phyloP scores from a whole-genome alignment of 2,113 vertebrate genomes.

The Phocoena phocoena region DNA sequence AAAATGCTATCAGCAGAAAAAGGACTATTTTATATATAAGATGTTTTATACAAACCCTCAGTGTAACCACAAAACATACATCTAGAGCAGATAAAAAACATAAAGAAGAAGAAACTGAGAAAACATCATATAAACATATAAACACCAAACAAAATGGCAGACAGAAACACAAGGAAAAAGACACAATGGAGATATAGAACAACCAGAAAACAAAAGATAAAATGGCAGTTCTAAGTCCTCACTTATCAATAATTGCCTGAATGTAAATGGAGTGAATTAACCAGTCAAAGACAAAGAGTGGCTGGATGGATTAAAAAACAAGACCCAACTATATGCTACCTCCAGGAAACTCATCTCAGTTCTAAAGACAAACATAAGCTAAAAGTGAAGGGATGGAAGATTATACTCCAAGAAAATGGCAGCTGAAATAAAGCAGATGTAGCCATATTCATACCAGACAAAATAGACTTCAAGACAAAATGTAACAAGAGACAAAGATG shows the following conservation, averaged over 20 bases:
- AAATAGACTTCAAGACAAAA: background rate
- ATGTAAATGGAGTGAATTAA: background rate
- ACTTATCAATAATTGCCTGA: background rate
- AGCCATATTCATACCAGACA: background rate
- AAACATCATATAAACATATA: background rate
- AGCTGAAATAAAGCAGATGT: background rate
- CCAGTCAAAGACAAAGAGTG: background rate
- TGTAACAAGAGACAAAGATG: background rate
- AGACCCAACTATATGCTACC: background rate
- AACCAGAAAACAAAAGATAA: background rate
- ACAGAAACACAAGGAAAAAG: background rate
- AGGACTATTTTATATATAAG: background rate
- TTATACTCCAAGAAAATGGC: background rate
- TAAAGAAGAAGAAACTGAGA: background rate
- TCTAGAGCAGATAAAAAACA: background rate
- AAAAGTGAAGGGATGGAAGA: background rate
- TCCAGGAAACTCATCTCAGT: background rate
- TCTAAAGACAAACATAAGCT: background rate
- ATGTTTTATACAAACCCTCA: background rate
- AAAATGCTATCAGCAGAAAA: background rate
- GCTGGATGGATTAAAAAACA: background rate
- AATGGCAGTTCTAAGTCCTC: background rate
- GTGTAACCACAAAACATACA: background rate
- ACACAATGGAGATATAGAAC: background rate
- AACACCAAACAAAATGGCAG: background rate